Conservation (phyloP, 2,113 vertebrate species). For the Leiothrix lutea region DNA sequence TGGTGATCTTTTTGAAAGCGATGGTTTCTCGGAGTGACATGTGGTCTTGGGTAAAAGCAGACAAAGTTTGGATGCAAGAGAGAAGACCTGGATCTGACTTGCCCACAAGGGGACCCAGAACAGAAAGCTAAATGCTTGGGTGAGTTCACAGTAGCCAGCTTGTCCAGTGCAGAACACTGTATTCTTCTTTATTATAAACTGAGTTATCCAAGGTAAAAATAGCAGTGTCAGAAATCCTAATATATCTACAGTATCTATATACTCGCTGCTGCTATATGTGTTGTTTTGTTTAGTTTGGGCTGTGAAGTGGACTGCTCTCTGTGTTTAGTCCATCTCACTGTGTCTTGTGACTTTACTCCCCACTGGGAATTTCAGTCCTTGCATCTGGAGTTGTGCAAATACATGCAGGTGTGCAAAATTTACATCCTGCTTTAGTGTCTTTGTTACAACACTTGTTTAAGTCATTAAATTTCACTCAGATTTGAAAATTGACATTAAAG, state of each 20-base stretch:
- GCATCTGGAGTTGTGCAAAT: not conserved
- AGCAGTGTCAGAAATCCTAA: not conserved
- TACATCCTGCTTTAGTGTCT: not conserved
- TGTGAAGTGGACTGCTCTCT: not conserved
- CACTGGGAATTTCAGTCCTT: not conserved
- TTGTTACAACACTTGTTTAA: not conserved
- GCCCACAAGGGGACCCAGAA: not conserved
- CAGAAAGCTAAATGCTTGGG: conserved; percentile 14
- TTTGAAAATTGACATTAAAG: not conserved
- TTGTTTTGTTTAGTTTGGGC: not conserved
- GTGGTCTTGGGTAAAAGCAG: not conserved
- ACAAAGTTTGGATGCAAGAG: not conserved
- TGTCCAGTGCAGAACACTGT: not conserved
- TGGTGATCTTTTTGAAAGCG: rapidly evolving
- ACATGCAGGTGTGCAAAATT: not conserved
- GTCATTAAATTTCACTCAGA: not conserved
- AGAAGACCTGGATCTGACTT: conserved; percentile 23
- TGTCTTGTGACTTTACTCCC: not conserved
- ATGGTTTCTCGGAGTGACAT: not conserved
- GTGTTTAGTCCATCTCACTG: not conserved
- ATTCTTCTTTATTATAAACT: not conserved
- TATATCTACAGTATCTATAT: not conserved
- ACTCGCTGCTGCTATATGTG: not conserved
- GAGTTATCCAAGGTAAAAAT: not conserved
- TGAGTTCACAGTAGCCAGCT: not conserved